Evolutionary conservation across 1,140 invertebrate species (phyloP).

Genomic region (Drosophila ercepeae): DNA sequence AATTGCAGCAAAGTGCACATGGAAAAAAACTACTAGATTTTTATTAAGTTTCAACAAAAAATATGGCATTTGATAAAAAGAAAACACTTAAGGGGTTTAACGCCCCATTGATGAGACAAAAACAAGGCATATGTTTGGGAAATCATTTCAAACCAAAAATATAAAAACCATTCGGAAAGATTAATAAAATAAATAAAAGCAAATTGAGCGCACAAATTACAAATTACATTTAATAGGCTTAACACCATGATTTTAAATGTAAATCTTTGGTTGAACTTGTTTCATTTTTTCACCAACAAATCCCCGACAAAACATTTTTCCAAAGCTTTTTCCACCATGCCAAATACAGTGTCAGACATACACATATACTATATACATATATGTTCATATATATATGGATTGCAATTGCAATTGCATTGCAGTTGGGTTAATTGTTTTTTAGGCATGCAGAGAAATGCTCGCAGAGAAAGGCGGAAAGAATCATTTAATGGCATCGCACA

Average conservation of each 20-base stretch:
- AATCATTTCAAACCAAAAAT: no score
- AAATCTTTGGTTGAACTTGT: not conserved
- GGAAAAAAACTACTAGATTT: slow-evolving; percentile 13
- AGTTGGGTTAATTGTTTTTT: slow-evolving; percentile 76
- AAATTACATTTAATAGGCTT: slow-evolving; percentile 30
- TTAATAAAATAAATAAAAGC: slow-evolving; percentile 3
- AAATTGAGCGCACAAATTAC: slow-evolving; percentile 29
- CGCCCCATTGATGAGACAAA: not conserved
- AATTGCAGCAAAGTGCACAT: slow-evolving; percentile 57
- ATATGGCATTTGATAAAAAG: no score
- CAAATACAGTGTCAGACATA: slow-evolving; percentile 9
- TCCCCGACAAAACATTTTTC: slow-evolving; percentile 17
- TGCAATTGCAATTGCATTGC: slow-evolving; percentile 32
- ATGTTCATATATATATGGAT: not conserved
- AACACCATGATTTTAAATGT: slow-evolving; percentile 12
- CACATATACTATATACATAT: not conserved
- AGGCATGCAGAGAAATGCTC: slow-evolving; percentile 28
- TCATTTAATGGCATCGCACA: slow-evolving; percentile 58
- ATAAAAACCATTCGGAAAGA: not conserved
- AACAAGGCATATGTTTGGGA: no score
- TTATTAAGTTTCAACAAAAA: not conserved
- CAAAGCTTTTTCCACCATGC: slow-evolving; percentile 5
- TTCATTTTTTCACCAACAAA: slow-evolving; percentile 1
- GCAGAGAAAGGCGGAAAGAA: slow-evolving; percentile 29
- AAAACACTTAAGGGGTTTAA: no score